Percentiles rank a stretch among this genome's conserved stretches.
Conservation (phyloP, 2,888 invertebrate genomes). For the Ditylenchus weischeri region DNA sequence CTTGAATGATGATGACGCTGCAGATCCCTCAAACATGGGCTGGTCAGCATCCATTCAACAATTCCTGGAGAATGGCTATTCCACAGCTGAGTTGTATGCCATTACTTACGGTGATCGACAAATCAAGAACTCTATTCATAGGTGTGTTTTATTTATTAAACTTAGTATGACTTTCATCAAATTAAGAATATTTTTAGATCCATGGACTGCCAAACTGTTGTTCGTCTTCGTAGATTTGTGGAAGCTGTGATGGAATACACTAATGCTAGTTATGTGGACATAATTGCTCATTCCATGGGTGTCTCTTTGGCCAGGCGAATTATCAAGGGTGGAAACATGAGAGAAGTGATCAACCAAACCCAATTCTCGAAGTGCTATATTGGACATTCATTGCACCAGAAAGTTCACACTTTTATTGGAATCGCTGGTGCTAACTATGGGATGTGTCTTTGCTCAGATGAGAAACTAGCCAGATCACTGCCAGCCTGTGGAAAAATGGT, state of each 20-base stretch:
- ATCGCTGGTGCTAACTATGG: slow-evolving; percentile 53
- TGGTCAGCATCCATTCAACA: slow-evolving; percentile 41
- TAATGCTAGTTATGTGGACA: slow-evolving; percentile 29
- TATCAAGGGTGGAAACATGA: slow-evolving; percentile 36
- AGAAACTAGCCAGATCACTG: slow-evolving; percentile 29
- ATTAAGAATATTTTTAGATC: slow-evolving; percentile 16
- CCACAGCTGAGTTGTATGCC: slow-evolving; percentile 46
- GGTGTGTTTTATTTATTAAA: slow-evolving; percentile 7
- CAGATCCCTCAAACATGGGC: slow-evolving; percentile 25
- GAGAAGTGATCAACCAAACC: slow-evolving; percentile 10
- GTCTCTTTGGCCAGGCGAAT: slow-evolving; percentile 39
- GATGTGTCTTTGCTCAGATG: slow-evolving; percentile 47
- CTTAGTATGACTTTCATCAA: not conserved
- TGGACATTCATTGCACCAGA: slow-evolving; percentile 37
- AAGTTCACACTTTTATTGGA: slow-evolving; percentile 49
- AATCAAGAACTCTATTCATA: slow-evolving; percentile 33
- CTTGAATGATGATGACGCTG: slow-evolving; percentile 28
- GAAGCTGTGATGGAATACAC: slow-evolving; percentile 38
- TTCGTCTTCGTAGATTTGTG: slow-evolving; percentile 30
- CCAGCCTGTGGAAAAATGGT: slow-evolving; percentile 46
- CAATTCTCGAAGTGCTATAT: slow-evolving; percentile 25
- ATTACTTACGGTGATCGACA: slow-evolving; percentile 50
- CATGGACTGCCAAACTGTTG: slow-evolving; percentile 31
- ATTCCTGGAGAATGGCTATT: slow-evolving; percentile 41
- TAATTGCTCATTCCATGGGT: slow-evolving; percentile 39